Evolutionary conservation across 2,888 invertebrate species (phyloP).

Genomic region (Thera britannica): DNA sequence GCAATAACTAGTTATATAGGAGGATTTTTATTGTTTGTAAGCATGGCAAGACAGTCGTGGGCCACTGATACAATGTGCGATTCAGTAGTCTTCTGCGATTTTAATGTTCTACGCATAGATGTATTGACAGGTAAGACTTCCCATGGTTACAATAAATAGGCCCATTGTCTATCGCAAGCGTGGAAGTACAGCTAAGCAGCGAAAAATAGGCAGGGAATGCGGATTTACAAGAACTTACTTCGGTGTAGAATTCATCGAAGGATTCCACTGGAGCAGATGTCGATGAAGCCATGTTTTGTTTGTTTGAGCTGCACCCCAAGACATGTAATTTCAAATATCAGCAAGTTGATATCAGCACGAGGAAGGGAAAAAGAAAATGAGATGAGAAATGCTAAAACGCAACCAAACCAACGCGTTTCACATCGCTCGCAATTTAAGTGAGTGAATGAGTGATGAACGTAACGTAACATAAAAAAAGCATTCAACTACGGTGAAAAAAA

Average conservation of each 20-base stretch:
- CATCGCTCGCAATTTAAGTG: too few relatives aligned
- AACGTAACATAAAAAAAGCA: too few relatives aligned
- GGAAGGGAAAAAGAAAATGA: neutral
- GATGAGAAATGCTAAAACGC: neutral
- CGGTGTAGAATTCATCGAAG: slow-evolving; percentile 93
- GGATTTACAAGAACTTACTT: slow-evolving; percentile 82
- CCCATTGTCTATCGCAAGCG: neutral
- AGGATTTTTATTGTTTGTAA: neutral
- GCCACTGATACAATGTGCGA: too few relatives aligned
- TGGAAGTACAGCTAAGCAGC: neutral
- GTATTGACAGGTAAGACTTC: too few relatives aligned
- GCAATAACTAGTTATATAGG: neutral
- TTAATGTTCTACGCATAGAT: too few relatives aligned
- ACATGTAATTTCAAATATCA: neutral
- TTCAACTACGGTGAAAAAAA: too few relatives aligned
- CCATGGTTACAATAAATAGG: neutral
- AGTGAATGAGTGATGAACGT: too few relatives aligned
- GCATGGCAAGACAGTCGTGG: too few relatives aligned
- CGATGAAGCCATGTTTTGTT: slow-evolving; percentile 57
- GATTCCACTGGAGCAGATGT: slow-evolving; percentile 85
- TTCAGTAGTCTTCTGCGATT: too few relatives aligned
- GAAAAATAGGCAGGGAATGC: neutral
- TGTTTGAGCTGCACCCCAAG: slow-evolving; percentile 7
- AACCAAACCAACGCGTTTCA: neutral
- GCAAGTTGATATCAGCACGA: neutral